Conservation (phyloP, 2,113 vertebrate species). For the Silurus glanis region DNA sequence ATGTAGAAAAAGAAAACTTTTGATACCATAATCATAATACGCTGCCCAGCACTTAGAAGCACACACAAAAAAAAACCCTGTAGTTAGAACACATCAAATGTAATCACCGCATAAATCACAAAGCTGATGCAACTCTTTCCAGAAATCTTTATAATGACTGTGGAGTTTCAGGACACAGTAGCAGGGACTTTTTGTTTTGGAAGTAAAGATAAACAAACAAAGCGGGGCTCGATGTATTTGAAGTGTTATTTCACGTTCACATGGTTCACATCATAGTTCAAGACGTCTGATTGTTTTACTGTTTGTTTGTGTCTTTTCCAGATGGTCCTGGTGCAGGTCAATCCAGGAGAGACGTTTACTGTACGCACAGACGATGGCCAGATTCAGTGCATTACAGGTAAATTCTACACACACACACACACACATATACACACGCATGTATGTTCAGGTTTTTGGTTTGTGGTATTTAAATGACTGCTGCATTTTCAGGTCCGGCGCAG, state of each 20-base stretch:
- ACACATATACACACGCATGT: neutral
- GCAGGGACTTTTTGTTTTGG: neutral
- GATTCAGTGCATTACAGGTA: conserved; percentile 80
- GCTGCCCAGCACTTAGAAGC: neutral
- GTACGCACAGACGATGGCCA: conserved; percentile 81
- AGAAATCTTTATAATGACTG: neutral
- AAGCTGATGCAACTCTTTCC: neutral
- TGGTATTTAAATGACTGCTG: neutral
- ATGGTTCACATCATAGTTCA: neutral
- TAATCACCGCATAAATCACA: neutral
- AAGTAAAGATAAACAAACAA: neutral
- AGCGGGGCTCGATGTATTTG: neutral
- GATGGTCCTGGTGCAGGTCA: conserved; percentile 82
- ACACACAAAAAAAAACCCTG: neutral
- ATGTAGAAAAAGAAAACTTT: neutral
- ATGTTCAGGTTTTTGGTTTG: neutral
- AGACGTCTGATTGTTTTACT: neutral
- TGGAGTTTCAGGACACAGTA: neutral
- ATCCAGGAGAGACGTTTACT: conserved; percentile 81
- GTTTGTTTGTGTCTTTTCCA: conserved; percentile 51
- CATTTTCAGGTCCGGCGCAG: conserved; percentile 74
- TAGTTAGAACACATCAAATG: neutral
- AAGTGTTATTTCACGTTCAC: neutral
- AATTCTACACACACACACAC: conserved; percentile 23
- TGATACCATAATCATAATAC: neutral